These are phyloP conservation scores for Gambusia yucatana DNA, from an alignment of 2,797 vertebrate genomes.

Conservation along the genomic window DNA sequence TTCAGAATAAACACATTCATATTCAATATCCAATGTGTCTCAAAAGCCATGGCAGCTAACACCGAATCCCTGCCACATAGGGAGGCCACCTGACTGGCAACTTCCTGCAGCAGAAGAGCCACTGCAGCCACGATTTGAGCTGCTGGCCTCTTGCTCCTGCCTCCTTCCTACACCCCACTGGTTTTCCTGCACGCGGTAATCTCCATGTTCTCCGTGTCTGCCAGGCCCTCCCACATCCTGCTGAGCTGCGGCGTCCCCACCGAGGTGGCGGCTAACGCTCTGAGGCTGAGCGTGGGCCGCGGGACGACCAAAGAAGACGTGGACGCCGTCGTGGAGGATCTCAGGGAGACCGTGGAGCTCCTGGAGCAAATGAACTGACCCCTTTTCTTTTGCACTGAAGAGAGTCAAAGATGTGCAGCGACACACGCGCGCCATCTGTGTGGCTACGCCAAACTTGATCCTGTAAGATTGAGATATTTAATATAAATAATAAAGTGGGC, in stretches of 20 bases:
- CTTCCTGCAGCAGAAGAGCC: too few species aligned
- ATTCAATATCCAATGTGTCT: too few species aligned
- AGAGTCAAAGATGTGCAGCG: conserved; percentile 18
- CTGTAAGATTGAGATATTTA: conserved; percentile 51
- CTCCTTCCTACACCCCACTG: conserved; percentile 1
- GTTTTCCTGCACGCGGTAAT: neutral
- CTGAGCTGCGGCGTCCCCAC: conserved; percentile 87
- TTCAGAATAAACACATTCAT: too few species aligned
- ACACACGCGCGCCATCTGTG: conserved; percentile 5
- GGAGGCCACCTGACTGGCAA: too few species aligned
- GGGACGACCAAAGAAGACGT: conserved; percentile 85
- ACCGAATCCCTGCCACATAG: too few species aligned
- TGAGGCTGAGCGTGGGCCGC: conserved; percentile 91
- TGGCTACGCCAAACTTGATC: conserved; percentile 16
- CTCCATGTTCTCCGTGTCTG: neutral
- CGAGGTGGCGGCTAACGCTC: conserved; percentile 85
- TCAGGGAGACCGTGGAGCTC: conserved; percentile 81
- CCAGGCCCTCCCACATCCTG: conserved; percentile 91
- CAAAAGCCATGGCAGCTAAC: too few species aligned
- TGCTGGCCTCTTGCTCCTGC: neutral
- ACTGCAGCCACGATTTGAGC: too few species aligned
- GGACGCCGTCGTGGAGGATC: conserved; percentile 88
- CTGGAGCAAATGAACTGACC: conserved; percentile 77
- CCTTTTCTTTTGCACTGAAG: neutral
- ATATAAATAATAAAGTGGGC: conserved; percentile 58